phyloP scores from a whole-genome alignment of 2,888 invertebrate species.

The Nymphalis c-album region DNA sequence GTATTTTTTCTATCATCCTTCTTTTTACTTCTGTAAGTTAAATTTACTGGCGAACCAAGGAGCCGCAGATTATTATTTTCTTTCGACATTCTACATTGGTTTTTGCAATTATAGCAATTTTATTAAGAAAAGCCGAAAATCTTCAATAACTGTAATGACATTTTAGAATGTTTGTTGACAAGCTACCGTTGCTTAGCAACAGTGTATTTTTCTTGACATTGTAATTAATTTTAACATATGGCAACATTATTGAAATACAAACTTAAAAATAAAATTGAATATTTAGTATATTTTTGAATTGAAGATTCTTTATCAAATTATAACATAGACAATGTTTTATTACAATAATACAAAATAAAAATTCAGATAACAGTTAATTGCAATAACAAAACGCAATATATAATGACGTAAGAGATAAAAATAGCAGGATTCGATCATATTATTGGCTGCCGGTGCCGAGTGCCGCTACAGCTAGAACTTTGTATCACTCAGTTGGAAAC shows the following conservation, averaged over 20 bases:
- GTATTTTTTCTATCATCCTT: slow-evolving; percentile 68
- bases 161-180: slow-evolving; percentile 51
- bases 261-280: background rate
- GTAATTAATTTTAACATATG: background rate
- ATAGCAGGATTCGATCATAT: slow-evolving; percentile 50
- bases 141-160: slow-evolving; percentile 29
- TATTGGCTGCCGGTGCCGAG: too few species aligned
- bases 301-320: background rate
- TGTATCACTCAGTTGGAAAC: slow-evolving; percentile 29
- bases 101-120: slow-evolving; percentile 3
- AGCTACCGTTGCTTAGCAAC: slow-evolving; percentile 56
- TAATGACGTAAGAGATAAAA: slow-evolving; percentile 70
- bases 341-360: background rate
- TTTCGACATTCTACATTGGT: slow-evolving; percentile 65
- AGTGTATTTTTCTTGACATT: background rate
- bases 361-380: slow-evolving; percentile 15
- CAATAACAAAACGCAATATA: slow-evolving; percentile 57
- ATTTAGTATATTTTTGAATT: too few species aligned
- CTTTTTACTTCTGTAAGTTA: slow-evolving; percentile 69
- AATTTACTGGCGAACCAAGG: slow-evolving; percentile 73
- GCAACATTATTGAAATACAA: background rate
- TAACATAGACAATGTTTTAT: background rate
- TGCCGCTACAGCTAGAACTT: slow-evolving; percentile 34
- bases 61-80: slow-evolving; percentile 71
- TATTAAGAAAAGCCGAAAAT: slow-evolving; percentile 16